These are phyloP conservation scores for Melipona bicolor DNA, from an alignment of 2,888 invertebrate species.

Conservation along the genomic window DNA sequence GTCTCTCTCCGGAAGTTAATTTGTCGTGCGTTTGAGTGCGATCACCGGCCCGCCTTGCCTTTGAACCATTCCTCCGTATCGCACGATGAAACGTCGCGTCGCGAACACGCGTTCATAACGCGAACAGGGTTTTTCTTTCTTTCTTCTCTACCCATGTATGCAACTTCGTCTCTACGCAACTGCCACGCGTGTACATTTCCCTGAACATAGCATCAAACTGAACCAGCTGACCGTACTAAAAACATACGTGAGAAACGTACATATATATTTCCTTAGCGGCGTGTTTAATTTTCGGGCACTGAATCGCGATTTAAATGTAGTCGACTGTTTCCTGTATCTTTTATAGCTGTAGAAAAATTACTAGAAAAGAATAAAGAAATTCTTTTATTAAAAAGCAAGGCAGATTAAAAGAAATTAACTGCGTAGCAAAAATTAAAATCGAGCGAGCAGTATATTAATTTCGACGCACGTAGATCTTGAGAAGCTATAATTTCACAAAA, in stretches of 20 bases:
- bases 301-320: not conserved
- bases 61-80: constrained; percentile 38
- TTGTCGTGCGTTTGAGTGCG: constrained; percentile 57
- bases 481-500: constrained; percentile 63
- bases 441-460: constrained; percentile 54
- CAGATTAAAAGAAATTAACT: not conserved
- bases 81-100: constrained; percentile 39
- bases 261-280: not conserved
- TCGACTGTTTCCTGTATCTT: not conserved
- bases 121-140: not conserved
- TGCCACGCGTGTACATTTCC: constrained; percentile 12
- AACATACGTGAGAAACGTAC: constrained; percentile 25
- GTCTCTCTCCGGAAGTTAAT: constrained; percentile 58
- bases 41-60: constrained; percentile 51
- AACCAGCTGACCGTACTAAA: constrained; percentile 35
- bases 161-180: constrained; percentile 5
- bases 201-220: constrained; percentile 14
- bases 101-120: constrained; percentile 20
- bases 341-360: not conserved
- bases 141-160: not conserved
- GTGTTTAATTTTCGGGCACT: not conserved
- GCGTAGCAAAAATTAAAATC: not conserved
- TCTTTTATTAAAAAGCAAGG: not conserved
- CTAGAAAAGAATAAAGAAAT: not conserved
- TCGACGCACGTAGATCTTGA: constrained; percentile 51